Evolutionary conservation across 2,888 invertebrate species (phyloP), one percentile per base, ranked within the genome.

Genomic region (Plusia festucae): DNA sequence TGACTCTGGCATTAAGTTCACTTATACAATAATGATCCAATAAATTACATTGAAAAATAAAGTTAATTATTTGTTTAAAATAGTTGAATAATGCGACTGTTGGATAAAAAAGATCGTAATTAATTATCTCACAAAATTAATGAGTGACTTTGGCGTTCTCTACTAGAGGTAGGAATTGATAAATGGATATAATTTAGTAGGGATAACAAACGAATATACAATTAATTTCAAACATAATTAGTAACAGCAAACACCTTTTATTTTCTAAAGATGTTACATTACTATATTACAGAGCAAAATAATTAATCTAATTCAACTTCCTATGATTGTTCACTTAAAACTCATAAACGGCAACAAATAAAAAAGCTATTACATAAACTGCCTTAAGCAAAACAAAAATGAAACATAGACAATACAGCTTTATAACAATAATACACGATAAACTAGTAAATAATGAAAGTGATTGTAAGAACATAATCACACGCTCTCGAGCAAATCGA

Each of bases 401-500:
- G 20, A 30, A 24, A 62, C 49, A 57, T 40, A 40, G 7, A 40
- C n/a, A 40, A 40, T 40, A 40, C n/a, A n/a, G 40, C n/a, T 30
- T 30, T 24, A 24, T 24, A 24, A 58, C 49, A 62, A 68, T 58
- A 53, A 57, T 34, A 66, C 59, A 68, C 58, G 58, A 44, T 53
- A 61, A 60, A 55, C 44, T 2, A 53, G 55, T 60, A 27, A 66
- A 73, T 66, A 65, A 76, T 67, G 72, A 80, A 75, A 81, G 78
- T 73, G 70, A 73, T 65, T 66, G 53, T 46, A 54, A 78, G 74
- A 76, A 74, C 63, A 63, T 18, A 63, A 68, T 81, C 80, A 68
- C 82, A 81, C 80, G 82, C 82, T 81, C 78, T 82, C 82, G 53
- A 60, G 40, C 24, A 6, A 6, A 32, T 34, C 49, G 55, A 65